Evolutionary conservation across 1,140 invertebrate species (phyloP).

Genomic region (Bombus breviceps): DNA sequence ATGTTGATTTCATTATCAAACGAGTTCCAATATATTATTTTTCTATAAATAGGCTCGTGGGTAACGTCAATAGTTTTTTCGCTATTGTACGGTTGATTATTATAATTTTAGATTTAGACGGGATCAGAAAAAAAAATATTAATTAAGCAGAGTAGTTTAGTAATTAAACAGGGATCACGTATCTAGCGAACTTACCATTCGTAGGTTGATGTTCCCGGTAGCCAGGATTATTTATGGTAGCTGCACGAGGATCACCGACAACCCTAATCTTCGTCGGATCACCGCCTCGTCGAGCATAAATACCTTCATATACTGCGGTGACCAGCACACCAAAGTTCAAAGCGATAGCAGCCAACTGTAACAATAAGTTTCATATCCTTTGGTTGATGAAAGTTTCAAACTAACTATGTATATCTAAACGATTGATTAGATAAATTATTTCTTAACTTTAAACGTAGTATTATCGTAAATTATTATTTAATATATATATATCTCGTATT

Average conservation of each 20-base stretch:
- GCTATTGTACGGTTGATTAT: too few species aligned
- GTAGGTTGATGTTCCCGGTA: slow-evolving; percentile 88
- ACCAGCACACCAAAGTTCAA: slow-evolving; percentile 89
- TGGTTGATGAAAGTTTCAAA: neutral
- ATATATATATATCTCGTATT: too few species aligned
- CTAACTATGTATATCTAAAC: neutral
- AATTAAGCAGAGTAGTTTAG: neutral
- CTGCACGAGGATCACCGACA: slow-evolving; percentile 84
- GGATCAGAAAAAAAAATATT: neutral
- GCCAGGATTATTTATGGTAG: slow-evolving; percentile 92
- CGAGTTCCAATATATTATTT: too few species aligned
- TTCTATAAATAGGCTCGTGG: too few species aligned
- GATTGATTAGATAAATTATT: neutral
- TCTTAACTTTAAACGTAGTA: too few species aligned
- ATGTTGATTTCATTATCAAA: too few species aligned
- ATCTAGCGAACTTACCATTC: slow-evolving; percentile 81
- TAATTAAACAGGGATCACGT: slow-evolving; percentile 1
- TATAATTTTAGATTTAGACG: neutral
- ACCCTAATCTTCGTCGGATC: slow-evolving; percentile 88
- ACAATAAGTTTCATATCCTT: slow-evolving; percentile 57
- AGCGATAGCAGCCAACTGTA: slow-evolving; percentile 89
- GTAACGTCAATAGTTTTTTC: too few species aligned
- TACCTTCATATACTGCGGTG: slow-evolving; percentile 89
- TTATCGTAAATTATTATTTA: neutral
- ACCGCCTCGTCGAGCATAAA: slow-evolving; percentile 88